A percentile compares a stretch with the other conserved stretches of the same genome.
Evolutionary conservation across 2,113 vertebrate genomes (phyloP).

Genomic region (Edolisoma coerulescens): DNA sequence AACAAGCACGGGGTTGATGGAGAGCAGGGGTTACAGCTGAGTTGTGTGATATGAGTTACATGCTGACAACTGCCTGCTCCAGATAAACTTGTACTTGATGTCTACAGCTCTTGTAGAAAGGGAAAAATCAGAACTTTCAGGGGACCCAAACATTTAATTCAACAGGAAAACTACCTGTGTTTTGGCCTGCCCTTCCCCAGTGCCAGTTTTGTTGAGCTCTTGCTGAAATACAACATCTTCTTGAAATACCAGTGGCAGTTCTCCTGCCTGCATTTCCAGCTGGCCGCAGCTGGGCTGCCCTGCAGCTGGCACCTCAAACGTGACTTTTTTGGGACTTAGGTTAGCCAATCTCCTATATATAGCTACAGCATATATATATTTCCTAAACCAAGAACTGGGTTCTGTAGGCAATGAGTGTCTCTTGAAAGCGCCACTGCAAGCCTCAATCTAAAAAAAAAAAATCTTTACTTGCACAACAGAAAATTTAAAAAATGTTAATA

Average conservation of each 20-base stretch:
- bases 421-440: neutral
- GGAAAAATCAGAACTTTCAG: neutral
- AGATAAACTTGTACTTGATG: neutral
- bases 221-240: neutral
- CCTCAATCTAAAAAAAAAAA: neutral
- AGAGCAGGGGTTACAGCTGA: neutral
- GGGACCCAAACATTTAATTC: neutral
- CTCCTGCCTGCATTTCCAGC: neutral
- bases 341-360: neutral
- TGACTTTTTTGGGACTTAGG: neutral
- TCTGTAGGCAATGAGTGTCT: neutral
- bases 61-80: neutral
- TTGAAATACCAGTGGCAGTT: neutral
- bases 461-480: neutral
- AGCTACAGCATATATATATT: neutral
- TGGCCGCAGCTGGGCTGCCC: neutral
- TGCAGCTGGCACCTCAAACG: neutral
- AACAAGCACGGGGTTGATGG: neutral
- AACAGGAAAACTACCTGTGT: neutral
- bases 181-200: neutral
- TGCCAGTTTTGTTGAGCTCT: neutral
- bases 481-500: neutral
- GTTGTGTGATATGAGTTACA: neutral
- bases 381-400: neutral
- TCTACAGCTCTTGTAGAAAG: neutral